phyloP scores from a whole-genome alignment of 23 tunicate genomes.

The Aplidium turbinatum region DNA sequence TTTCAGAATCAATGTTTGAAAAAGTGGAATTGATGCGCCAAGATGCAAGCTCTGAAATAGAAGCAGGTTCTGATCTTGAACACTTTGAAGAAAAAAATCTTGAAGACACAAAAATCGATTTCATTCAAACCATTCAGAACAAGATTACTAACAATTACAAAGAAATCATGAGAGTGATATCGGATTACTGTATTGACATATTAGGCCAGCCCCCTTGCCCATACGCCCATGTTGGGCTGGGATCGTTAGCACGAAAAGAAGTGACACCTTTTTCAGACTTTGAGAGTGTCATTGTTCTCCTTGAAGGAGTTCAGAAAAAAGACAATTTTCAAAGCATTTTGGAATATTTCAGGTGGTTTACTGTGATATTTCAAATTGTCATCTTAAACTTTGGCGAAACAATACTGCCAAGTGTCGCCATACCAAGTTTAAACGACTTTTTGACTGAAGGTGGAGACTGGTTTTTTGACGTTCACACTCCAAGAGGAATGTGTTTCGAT shows the following conservation, averaged over 20 bases:
- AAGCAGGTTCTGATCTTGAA: neutral
- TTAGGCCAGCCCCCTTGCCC: conserved; percentile 51
- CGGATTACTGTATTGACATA: conserved; percentile 11
- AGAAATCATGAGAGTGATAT: conserved; percentile 26
- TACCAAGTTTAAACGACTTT: conserved; percentile 29
- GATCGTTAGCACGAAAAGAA: conserved; percentile 56
- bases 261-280: conserved; percentile 68
- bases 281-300: conserved; percentile 50
- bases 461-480: conserved; percentile 64
- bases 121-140: conserved; percentile 8
- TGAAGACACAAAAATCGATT: neutral
- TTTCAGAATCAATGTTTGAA: neutral
- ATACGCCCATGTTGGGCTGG: conserved; percentile 42
- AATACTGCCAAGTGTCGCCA: conserved; percentile 46
- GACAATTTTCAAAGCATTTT: conserved; percentile 27
- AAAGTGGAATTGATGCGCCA: conserved; percentile 20
- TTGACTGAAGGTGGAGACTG: conserved; percentile 32
- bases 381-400: conserved; percentile 63
- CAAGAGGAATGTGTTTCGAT: conserved; percentile 64
- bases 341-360: conserved; percentile 62
- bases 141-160: conserved; percentile 19
- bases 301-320: conserved; percentile 37
- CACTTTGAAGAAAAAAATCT: neutral
- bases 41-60: neutral
- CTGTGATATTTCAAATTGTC: conserved; percentile 56